A percentile compares a stretch with the other conserved stretches of the same genome.
Evolutionary conservation across 2,888 invertebrate species (phyloP).

Genomic region (Callosobruchus maculatus): DNA sequence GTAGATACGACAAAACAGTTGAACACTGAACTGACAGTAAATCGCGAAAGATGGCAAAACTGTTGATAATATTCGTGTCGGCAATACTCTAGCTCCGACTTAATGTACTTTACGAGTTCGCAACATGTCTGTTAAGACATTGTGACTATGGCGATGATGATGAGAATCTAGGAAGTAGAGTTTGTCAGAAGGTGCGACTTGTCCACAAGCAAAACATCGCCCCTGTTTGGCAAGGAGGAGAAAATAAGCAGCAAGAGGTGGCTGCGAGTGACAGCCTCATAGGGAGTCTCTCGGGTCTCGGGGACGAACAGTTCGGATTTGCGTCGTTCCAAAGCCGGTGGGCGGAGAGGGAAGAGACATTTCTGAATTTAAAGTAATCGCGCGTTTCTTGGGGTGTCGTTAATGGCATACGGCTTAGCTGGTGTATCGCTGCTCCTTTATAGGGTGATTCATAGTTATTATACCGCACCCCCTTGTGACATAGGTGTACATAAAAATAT

Average conservation of each 20-base stretch:
- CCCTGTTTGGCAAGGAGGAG: background rate
- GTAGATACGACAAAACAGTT: no score
- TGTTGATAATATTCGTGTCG: no score
- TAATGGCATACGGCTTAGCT: background rate
- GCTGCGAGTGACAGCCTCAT: background rate
- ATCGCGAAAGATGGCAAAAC: no score
- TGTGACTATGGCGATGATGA: no score
- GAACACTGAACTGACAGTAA: no score
- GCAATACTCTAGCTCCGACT: no score
- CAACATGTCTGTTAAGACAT: no score
- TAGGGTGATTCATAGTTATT: background rate
- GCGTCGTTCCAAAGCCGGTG: background rate
- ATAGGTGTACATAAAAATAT: no score
- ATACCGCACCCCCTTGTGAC: no score
- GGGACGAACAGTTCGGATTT: background rate
- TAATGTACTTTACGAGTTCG: no score
- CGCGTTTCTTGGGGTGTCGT: background rate
- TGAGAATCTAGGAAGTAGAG: no score
- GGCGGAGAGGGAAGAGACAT: background rate
- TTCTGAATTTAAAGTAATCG: background rate
- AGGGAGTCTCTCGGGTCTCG: background rate
- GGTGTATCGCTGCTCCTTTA: background rate
- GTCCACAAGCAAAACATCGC: background rate
- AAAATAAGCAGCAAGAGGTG: background rate
- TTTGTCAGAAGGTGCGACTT: background rate